A percentile compares a stretch with the other conserved stretches of the same genome.
phyloP scores from a whole-genome alignment of 2,888 invertebrate species.

The Pseudococcus viburni region DNA sequence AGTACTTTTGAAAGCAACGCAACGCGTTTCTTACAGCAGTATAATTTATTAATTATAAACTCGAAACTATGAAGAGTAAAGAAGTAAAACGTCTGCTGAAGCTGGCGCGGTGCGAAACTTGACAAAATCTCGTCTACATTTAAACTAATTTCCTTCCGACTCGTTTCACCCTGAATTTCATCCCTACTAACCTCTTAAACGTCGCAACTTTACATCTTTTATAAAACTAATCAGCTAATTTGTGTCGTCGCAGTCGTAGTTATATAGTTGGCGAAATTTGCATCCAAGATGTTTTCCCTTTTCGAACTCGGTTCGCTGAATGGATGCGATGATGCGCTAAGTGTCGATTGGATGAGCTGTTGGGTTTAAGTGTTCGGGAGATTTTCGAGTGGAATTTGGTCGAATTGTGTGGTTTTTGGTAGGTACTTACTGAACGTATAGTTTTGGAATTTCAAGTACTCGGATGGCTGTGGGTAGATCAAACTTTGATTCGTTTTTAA shows the following conservation, averaged over 20 bases:
- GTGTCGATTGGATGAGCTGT: not conserved
- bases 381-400: not conserved
- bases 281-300: not conserved
- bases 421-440: no score
- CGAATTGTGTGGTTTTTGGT: not conserved
- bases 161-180: not conserved
- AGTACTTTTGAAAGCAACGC: not conserved
- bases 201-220: not conserved
- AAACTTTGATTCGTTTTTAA: no score
- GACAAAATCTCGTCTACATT: conserved; percentile 18
- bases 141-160: conserved; percentile 32
- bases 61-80: not conserved
- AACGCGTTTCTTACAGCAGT: not conserved
- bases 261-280: not conserved
- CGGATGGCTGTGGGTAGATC: no score
- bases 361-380: not conserved
- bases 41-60: not conserved
- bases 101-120: not conserved
- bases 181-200: not conserved
- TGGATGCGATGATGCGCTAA: not conserved
- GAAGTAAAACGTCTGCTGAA: not conserved
- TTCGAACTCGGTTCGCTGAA: not conserved
- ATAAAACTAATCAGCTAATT: conserved; percentile 13
- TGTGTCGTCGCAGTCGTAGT: not conserved
- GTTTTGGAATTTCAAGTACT: no score